These are phyloP conservation scores for Microctenopoma steveboyesi DNA, from an alignment of 2,797 vertebrate genomes.

Conservation along the genomic window DNA sequence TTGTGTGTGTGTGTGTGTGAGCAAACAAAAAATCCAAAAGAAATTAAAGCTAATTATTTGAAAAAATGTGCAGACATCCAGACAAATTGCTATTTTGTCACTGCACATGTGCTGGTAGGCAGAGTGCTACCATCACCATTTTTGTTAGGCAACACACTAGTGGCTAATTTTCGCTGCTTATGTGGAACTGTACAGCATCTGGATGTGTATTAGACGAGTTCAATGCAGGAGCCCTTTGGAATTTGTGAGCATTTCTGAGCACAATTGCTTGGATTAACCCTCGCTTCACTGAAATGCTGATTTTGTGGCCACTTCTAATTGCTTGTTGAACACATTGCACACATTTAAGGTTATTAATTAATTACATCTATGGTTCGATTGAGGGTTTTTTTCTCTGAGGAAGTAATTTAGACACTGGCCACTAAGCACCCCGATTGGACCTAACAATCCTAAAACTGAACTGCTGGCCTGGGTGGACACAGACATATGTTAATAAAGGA, in stretches of 20 bases:
- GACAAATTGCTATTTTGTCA: background rate
- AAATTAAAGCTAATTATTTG: background rate
- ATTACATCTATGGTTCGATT: slow-evolving; percentile 34
- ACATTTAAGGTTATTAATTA: slow-evolving; percentile 45
- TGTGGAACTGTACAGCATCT: slow-evolving; percentile 13
- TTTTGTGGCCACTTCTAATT: slow-evolving; percentile 34
- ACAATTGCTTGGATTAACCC: slow-evolving; percentile 36
- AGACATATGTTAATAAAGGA: slow-evolving; percentile 41
- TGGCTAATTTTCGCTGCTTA: background rate
- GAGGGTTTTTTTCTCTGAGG: slow-evolving; percentile 42
- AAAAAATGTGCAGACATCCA: background rate
- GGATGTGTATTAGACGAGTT: slow-evolving; percentile 31
- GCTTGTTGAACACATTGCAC: slow-evolving; percentile 28
- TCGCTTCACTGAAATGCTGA: slow-evolving; percentile 19
- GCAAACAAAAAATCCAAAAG: background rate
- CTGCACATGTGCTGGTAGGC: background rate
- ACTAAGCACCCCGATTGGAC: slow-evolving; percentile 39
- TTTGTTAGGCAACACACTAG: background rate
- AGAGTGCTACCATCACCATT: background rate
- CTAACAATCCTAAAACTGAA: slow-evolving; percentile 40
- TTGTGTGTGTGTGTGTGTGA: background rate
- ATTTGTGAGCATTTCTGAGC: slow-evolving; percentile 39
- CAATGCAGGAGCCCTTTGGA: slow-evolving; percentile 36
- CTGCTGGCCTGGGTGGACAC: slow-evolving; percentile 30
- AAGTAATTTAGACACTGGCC: slow-evolving; percentile 56